Conservation (phyloP, 2,888 invertebrate genomes). For the Eupithecia abbreviata region DNA sequence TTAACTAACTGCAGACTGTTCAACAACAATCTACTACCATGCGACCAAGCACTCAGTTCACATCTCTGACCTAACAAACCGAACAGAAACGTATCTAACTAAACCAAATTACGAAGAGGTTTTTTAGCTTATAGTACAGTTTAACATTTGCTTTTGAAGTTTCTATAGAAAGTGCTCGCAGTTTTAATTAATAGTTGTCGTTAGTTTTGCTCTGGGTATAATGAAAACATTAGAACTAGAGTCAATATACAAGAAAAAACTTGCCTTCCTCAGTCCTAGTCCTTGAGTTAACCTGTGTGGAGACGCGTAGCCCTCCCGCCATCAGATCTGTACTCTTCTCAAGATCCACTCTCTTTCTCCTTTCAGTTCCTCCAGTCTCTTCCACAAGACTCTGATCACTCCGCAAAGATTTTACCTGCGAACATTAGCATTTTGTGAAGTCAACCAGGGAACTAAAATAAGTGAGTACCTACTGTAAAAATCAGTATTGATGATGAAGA, state of each 20-base stretch:
- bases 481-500: not conserved
- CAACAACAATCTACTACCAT: too few species aligned
- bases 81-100: too few species aligned
- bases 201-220: not conserved
- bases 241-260: not conserved
- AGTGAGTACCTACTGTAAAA: not conserved
- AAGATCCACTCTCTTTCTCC: constrained; percentile 91
- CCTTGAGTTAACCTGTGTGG: constrained; percentile 91
- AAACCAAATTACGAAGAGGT: too few species aligned
- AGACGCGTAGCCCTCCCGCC: constrained; percentile 91
- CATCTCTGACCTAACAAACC: too few species aligned
- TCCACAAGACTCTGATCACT: constrained; percentile 74
- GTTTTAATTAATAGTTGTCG: not conserved
- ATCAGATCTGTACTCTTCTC: constrained; percentile 93
- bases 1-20: too few species aligned
- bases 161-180: not conserved
- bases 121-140: not conserved
- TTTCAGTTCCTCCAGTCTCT: constrained; percentile 84
- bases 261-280: constrained; percentile 91
- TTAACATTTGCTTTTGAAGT: not conserved
- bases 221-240: not conserved
- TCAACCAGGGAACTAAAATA: not conserved
- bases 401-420: constrained; percentile 70
- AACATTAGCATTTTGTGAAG: not conserved
- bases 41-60: too few species aligned